Conservation (phyloP, 2,797 vertebrate genomes). For the Phalanger gymnotis region DNA sequence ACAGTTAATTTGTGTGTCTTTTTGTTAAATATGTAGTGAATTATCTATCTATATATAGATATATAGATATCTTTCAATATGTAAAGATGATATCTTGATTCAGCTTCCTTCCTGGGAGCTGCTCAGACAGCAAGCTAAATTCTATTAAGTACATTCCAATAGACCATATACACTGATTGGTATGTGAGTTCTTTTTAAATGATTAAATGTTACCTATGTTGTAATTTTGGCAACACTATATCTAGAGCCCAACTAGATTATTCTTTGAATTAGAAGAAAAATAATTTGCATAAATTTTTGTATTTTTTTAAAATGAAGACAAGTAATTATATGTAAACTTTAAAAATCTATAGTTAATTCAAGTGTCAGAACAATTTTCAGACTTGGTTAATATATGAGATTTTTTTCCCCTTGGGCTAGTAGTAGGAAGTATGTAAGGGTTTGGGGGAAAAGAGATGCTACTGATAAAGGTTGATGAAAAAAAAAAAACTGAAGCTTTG, state of each 20-base stretch:
- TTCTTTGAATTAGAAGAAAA: background rate
- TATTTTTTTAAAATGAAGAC: conserved; percentile 14
- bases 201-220: background rate
- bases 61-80: background rate
- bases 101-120: background rate
- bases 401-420: background rate
- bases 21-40: background rate
- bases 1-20: background rate
- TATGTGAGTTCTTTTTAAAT: background rate
- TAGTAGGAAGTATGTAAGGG: background rate
- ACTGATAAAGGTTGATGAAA: background rate
- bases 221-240: background rate
- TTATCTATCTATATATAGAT: background rate
- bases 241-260: background rate
- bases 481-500: conserved; percentile 32
- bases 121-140: background rate
- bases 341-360: background rate
- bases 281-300: conserved; percentile 23
- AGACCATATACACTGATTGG: background rate
- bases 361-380: conserved; percentile 29
- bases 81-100: background rate
- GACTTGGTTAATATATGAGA: conserved; percentile 11
- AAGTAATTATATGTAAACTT: conserved; percentile 1
- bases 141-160: conserved; percentile 7
- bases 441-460: background rate